A percentile compares a stretch with the other conserved stretches of the same genome.
Conservation (phyloP, 2,113 vertebrate genomes). For the Daboia siamensis region DNA sequence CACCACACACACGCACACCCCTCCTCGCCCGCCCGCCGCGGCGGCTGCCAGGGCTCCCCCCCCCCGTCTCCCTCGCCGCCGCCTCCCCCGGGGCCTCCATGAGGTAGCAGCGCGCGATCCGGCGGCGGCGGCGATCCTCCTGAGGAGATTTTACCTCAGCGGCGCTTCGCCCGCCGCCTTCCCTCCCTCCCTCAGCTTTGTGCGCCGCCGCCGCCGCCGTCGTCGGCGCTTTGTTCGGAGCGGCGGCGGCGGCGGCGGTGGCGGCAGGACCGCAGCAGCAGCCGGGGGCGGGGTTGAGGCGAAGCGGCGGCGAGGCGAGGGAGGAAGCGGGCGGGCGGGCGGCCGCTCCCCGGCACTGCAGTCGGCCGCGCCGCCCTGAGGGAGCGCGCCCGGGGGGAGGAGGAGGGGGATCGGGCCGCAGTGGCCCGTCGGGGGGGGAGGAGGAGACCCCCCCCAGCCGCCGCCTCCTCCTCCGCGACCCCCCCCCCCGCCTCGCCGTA, state of each 20-base stretch:
- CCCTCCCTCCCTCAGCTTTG: slow-evolving; percentile 54
- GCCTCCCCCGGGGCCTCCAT: not conserved
- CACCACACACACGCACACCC: too few relatives aligned
- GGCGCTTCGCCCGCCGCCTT: slow-evolving; percentile 25
- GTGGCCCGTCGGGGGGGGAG: not conserved
- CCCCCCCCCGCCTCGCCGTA: too few relatives aligned
- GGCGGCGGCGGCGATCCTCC: not conserved
- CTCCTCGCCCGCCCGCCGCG: not conserved
- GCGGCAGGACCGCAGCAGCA: not conserved
- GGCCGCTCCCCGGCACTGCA: slow-evolving; percentile 15
- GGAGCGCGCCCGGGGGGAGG: not conserved
- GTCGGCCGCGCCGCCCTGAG: slow-evolving; percentile 35
- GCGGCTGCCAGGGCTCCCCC: slow-evolving; percentile 39
- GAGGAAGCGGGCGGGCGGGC: slow-evolving; percentile 42
- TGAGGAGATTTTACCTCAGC: not conserved
- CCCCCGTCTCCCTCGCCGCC: not conserved
- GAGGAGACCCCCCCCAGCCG: not conserved
- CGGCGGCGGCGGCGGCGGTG: slow-evolving; percentile 14
- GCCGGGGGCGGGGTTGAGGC: slow-evolving; percentile 54
- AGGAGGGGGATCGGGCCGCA: not conserved
- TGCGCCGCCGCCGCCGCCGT: slow-evolving; percentile 15
- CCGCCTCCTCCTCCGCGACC: slow-evolving; percentile 28
- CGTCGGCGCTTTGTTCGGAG: slow-evolving; percentile 59
- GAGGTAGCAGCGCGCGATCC: slow-evolving; percentile 1
- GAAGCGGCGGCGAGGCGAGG: slow-evolving; percentile 31